Conservation (phyloP, 1,140 invertebrate species). For the Drosophila arizonae region DNA sequence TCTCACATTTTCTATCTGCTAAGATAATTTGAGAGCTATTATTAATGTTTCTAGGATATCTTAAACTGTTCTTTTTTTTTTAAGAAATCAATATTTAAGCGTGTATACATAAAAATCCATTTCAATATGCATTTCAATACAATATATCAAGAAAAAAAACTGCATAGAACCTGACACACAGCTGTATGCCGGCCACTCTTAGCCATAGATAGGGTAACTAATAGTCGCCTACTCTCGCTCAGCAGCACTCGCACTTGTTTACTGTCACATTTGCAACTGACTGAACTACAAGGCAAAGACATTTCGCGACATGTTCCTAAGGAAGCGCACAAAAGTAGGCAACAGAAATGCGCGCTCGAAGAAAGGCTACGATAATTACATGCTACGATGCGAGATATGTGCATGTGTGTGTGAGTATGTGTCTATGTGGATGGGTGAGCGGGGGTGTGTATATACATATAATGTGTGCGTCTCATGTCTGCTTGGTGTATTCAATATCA, state of each 20-base stretch:
- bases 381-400: slow-evolving; percentile 28
- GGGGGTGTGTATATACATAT: neutral
- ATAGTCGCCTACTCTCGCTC: neutral
- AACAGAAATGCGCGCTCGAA: slow-evolving; percentile 42
- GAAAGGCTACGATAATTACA: slow-evolving; percentile 66
- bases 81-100: too few species aligned
- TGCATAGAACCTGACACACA: too few species aligned
- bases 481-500: slow-evolving; percentile 69
- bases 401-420: slow-evolving; percentile 10
- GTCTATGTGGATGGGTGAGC: neutral
- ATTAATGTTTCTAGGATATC: too few species aligned
- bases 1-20: too few species aligned
- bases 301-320: neutral
- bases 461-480: slow-evolving; percentile 8
- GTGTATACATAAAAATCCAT: too few species aligned
- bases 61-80: too few species aligned
- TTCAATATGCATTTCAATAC: too few species aligned
- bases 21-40: too few species aligned
- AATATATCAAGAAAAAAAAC: too few species aligned
- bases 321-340: slow-evolving; percentile 38
- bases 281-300: neutral
- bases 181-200: too few species aligned
- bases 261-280: slow-evolving; percentile 5
- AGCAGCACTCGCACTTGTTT: neutral
- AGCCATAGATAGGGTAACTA: neutral